Evolutionary conservation across 2,113 vertebrate genomes (phyloP), one percentile per base, ranked within the genome.

Genomic region (Ceuthmochares aereus): DNA sequence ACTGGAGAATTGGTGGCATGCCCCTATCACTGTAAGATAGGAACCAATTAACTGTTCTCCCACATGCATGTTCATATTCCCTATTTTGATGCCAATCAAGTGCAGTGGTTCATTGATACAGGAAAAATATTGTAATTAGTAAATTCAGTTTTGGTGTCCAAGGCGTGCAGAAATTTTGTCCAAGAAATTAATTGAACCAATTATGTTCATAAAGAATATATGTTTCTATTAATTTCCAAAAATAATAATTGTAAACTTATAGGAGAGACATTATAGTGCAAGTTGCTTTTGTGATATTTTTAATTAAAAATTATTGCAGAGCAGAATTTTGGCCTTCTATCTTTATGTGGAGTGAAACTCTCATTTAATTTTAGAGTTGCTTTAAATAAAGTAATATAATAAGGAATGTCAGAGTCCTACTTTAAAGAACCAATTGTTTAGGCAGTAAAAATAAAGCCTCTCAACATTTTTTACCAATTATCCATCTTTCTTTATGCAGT

Each of bases 1-100:
- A 89, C 67, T 95, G 74, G 79, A 75, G 70, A 93, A 89, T 89
- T 96, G 95, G 95, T 93, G 83, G 34, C 67, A 68, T 87, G 75
- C 42, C 55, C 75, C 73, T 87, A 32, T 63, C 3, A 22, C 62
- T 84, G 52, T 81, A 78, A 94, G 74, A 66, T 68, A 75, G 67
- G 27, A 87, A 90, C n/a, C 67, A 93, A 87, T 92, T 95, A 96
- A 64, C 73, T 80, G 40, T 75, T 91, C 32, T 89, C 34, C 26
- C 34, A 70, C 52, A 27, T 87, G 76, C 68, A 34, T 36, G 26
- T 52, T 19, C 3, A 3, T 56, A 76, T 85, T 89, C n/a, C 51
- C 14, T 83, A 5, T 74, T 90, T 87, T 80, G 51, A 62, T 85
- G 64, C 43, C 4, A 13, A 72, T 51, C 43, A 55, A 89, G 36